Conservation (phyloP, 1,140 invertebrate species). For the Trachelipus rathkii region DNA sequence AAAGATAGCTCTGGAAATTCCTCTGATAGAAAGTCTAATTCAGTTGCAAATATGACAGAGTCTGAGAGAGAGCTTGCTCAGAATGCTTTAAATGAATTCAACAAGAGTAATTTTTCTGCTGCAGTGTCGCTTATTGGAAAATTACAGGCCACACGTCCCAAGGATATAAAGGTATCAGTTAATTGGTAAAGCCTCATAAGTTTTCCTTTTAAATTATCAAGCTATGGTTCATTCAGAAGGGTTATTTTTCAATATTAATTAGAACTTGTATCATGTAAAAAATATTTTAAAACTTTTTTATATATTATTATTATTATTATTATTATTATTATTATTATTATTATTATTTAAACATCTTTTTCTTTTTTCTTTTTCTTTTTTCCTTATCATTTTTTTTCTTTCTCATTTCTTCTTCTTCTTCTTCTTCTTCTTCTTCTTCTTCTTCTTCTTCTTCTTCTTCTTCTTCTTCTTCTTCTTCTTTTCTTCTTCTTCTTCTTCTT, state of each 20-base stretch:
- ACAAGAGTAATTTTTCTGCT: background rate
- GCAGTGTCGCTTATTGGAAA: background rate
- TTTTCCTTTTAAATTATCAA: too few species aligned
- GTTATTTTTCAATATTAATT: too few species aligned
- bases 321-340: background rate
- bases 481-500: background rate
- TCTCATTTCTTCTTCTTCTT: too few species aligned
- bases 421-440: too few species aligned
- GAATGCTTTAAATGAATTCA: background rate
- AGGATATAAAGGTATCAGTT: background rate
- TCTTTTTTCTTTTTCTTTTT: too few species aligned
- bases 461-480: background rate
- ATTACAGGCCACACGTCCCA: background rate
- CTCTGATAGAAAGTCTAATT: background rate
- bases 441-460: background rate
- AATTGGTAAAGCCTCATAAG: too few species aligned
- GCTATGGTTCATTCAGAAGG: too few species aligned
- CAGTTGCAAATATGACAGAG: background rate
- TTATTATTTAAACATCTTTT: too few species aligned
- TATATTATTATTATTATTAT: background rate
- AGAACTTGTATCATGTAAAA: too few species aligned
- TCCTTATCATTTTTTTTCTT: too few species aligned
- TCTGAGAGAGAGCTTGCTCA: background rate
- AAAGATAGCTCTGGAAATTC: background rate
- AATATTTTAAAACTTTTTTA: background rate